phyloP scores from a whole-genome alignment of 2,113 vertebrate genomes.

The Scomber colias region DNA sequence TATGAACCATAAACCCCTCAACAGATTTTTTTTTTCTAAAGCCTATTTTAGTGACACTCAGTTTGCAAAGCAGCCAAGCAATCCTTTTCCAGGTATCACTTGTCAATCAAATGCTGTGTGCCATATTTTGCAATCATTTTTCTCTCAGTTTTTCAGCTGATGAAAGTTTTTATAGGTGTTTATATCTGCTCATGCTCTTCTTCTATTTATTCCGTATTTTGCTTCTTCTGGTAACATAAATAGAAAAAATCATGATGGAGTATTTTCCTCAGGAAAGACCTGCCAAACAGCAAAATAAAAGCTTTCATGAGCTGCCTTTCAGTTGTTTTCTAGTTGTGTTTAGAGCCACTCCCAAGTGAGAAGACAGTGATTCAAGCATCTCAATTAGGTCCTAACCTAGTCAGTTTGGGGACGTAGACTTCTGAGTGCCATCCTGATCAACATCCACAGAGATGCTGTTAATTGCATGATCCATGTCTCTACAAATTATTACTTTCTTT shows the following conservation, averaged over 20 bases:
- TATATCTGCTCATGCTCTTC: not conserved
- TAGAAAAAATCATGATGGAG: not conserved
- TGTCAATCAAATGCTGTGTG: conserved; percentile 40
- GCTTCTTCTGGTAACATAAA: conserved; percentile 7
- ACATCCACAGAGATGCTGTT: too few species aligned
- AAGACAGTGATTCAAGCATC: too few species aligned
- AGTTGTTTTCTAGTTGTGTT: too few species aligned
- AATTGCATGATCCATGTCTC: too few species aligned
- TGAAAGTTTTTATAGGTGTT: not conserved
- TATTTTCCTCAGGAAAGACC: not conserved
- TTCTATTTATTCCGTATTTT: conserved; percentile 15
- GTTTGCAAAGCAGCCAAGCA: conserved; percentile 23
- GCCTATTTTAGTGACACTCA: conserved; percentile 12
- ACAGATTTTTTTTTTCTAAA: conserved; percentile 22
- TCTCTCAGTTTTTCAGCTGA: not conserved
- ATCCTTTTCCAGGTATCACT: conserved; percentile 15
- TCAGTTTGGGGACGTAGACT: too few species aligned
- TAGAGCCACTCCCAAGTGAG: too few species aligned
- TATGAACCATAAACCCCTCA: conserved; percentile 2
- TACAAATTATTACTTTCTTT: not conserved
- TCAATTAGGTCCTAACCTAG: too few species aligned
- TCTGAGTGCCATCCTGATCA: too few species aligned
- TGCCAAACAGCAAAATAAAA: not conserved
- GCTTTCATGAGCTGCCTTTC: not conserved
- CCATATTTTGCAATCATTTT: conserved; percentile 26